These are phyloP conservation scores for Anoplius nigerrimus DNA, from an alignment of 2,888 invertebrate genomes.

Conservation along the genomic window DNA sequence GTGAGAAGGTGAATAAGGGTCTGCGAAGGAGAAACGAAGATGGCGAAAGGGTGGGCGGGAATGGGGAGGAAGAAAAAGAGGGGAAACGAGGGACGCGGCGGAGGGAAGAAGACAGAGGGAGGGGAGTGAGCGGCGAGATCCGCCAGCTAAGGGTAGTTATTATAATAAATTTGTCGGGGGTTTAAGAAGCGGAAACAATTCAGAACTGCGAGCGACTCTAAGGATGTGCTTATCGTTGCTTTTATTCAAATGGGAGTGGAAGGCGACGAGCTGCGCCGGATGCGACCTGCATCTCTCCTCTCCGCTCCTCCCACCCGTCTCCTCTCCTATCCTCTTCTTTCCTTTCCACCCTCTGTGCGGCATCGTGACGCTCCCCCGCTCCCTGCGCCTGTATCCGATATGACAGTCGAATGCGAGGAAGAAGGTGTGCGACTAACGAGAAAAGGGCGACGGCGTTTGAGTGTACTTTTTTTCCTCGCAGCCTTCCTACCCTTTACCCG, in stretches of 20 bases:
- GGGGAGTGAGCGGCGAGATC: constrained; percentile 59
- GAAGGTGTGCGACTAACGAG: too few species aligned
- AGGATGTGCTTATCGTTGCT: constrained; percentile 74
- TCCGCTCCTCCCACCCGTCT: constrained; percentile 6
- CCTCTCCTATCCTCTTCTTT: not conserved
- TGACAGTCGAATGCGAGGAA: constrained; percentile 25
- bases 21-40: not conserved
- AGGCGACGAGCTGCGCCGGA: constrained; percentile 64
- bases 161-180: constrained; percentile 74
- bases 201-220: constrained; percentile 71
- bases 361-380: too few species aligned
- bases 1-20: constrained; percentile 19
- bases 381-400: constrained; percentile 37
- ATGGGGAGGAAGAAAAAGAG: constrained; percentile 3
- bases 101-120: constrained; percentile 41
- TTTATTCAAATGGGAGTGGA: constrained; percentile 73
- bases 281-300: constrained; percentile 47
- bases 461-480: constrained; percentile 40
- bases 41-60: not conserved
- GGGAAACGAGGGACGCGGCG: constrained; percentile 9
- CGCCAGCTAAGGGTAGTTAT: constrained; percentile 72
- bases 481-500: constrained; percentile 5
- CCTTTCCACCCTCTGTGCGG: not conserved
- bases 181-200: constrained; percentile 75
- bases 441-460: constrained; percentile 20